Base-by-base conservation (phyloP, 2,888 invertebrate genomes). In the Dione vanillae region DNA sequence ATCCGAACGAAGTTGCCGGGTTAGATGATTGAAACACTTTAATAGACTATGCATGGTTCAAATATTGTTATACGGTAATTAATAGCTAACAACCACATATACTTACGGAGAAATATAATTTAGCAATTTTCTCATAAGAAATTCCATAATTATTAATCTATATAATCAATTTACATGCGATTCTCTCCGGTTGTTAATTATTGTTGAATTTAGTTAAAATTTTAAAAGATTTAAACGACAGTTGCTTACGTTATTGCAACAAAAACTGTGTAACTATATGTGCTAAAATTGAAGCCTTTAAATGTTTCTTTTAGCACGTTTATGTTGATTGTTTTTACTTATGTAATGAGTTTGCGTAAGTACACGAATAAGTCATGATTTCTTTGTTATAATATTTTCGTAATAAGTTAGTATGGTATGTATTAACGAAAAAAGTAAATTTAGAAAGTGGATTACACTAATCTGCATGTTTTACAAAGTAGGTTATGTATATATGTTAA, bases 21-120 rank as follows among this genome's bases (percentile, higher is more conserved):
- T 84, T 85, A 79, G 85, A 90, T 90, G 89, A 91, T 91, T 90
- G 89, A 90, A 90, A 85, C 82, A 78, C 84, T 89, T 88, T 90
- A 87, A 88, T 89, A 87, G 87, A 84, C 77, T 83, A 82, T 11
- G 40, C 27, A 49, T 85, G 78, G 83, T 83, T 87, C 82, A 79
- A 85, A 86, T 88, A 81, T 82, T 84, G 80, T 82, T 84, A 84
- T 83, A 82, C 83, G 85, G 83, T 82, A 83, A 87, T 87, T 86
- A 82, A 68, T 67, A 67, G 45, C 65, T 66, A 59, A 64, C 65
- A 49, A 69, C 66, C 70, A 72, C 65, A 68, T 65, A 66, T 54
- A 65, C 43, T 65, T 52, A 61, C 65, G 54, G 65, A 67, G 20
- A 69, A 43, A 65, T 69, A 65, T 72, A 71, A 59, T 69, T 65